Conservation (phyloP, 2,888 invertebrate genomes). For the Dioctria rufipes region DNA sequence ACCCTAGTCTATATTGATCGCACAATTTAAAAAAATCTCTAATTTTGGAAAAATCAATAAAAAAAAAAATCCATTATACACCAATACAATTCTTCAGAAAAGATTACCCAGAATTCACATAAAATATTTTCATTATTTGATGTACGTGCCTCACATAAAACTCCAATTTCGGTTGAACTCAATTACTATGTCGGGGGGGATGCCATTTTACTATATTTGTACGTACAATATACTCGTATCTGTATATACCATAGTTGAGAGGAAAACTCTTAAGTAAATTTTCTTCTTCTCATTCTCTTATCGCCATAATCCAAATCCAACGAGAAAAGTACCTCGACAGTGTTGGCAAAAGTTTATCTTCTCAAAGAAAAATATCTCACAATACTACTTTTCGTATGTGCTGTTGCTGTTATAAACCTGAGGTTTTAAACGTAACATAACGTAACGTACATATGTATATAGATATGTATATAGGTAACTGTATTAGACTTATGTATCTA, state of each 20-base stretch:
- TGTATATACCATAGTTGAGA: no score
- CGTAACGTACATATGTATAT: background rate
- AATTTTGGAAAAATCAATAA: no score
- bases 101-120: no score
- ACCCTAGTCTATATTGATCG: no score
- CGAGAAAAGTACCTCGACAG: slow-evolving; percentile 22
- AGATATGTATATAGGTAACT: background rate
- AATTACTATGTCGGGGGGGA: slow-evolving; percentile 26
- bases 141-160: slow-evolving; percentile 46
- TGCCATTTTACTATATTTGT: background rate
- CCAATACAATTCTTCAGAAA: no score
- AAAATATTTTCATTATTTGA: slow-evolving; percentile 17
- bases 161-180: slow-evolving; percentile 39
- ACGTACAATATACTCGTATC: no score
- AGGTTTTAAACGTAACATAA: background rate
- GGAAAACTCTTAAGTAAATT: slow-evolving; percentile 19
- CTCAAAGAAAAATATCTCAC: slow-evolving; percentile 26
- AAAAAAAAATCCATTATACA: no score
- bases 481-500: background rate
- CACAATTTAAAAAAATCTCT: no score
- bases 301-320: background rate
- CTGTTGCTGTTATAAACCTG: background rate
- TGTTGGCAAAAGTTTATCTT: slow-evolving; percentile 45
- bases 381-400: background rate
- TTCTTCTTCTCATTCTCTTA: slow-evolving; percentile 14